phyloP scores from a whole-genome alignment of 2,113 vertebrate genomes.

The Nanger granti region DNA sequence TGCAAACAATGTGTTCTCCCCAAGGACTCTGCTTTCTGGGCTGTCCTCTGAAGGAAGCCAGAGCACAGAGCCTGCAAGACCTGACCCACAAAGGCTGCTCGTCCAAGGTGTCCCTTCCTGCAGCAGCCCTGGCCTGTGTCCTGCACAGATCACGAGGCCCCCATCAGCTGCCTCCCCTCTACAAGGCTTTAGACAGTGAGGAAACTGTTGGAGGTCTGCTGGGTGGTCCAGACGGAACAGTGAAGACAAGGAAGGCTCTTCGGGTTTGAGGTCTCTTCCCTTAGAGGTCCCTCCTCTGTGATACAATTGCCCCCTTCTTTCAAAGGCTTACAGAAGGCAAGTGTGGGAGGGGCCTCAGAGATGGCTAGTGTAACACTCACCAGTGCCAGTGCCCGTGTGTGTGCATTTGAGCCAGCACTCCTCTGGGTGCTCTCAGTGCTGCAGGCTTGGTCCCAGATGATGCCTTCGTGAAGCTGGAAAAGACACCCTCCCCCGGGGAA shows the following conservation, averaged over 20 bases:
- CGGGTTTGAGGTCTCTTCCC: neutral
- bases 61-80: neutral
- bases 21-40: neutral
- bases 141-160: neutral
- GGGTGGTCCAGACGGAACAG: neutral
- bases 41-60: neutral
- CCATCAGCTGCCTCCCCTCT: neutral
- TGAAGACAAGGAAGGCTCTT: neutral
- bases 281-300: neutral
- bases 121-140: neutral
- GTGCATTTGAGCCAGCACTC: neutral
- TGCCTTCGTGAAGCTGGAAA: neutral
- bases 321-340: neutral
- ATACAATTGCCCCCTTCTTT: neutral
- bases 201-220: neutral
- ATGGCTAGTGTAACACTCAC: neutral
- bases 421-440: neutral
- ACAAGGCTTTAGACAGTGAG: neutral
- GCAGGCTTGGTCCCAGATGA: neutral
- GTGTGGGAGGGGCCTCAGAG: neutral
- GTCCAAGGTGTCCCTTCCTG: neutral
- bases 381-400: neutral
- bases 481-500: neutral
- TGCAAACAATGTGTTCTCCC: constrained; percentile 28
- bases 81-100: neutral